Evolutionary conservation across 2,797 vertebrate species (phyloP).

Genomic region (Trichosurus vulpecula): DNA sequence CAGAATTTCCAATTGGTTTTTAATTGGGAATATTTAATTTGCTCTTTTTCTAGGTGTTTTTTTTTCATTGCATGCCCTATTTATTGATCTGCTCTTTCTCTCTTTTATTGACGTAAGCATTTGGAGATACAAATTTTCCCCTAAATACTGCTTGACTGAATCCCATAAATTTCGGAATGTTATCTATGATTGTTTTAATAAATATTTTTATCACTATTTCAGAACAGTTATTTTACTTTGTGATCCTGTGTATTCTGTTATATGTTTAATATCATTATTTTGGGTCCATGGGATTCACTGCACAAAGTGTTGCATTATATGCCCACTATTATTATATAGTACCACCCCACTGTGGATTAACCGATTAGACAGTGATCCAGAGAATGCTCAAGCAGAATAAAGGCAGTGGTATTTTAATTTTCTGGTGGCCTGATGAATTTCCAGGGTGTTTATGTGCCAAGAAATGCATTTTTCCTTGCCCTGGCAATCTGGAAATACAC

Average conservation of each 20-base stretch:
- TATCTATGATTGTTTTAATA: not conserved
- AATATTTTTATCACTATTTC: not conserved
- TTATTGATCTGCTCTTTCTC: too few relatives aligned
- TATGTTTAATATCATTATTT: not conserved
- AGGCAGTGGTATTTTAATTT: not conserved
- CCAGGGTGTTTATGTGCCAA: conserved; percentile 45
- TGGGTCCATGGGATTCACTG: not conserved
- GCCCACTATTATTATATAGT: not conserved
- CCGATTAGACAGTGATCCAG: not conserved
- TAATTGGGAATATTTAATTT: too few relatives aligned
- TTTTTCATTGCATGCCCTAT: too few relatives aligned
- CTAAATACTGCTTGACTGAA: too few relatives aligned
- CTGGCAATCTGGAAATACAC: conserved; percentile 42
- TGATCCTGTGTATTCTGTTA: not conserved
- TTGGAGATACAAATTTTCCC: too few relatives aligned
- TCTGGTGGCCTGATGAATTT: not conserved
- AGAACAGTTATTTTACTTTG: not conserved
- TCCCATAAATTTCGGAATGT: too few relatives aligned
- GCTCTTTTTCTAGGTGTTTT: too few relatives aligned
- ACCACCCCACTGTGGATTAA: not conserved
- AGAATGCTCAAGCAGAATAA: not conserved
- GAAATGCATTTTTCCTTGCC: conserved; percentile 63
- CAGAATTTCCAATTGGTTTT: too few relatives aligned
- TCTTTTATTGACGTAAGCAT: too few relatives aligned
- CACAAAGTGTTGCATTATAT: not conserved